Evolutionary conservation across 2,113 vertebrate genomes (phyloP).

Genomic region (Petroica traversi): DNA sequence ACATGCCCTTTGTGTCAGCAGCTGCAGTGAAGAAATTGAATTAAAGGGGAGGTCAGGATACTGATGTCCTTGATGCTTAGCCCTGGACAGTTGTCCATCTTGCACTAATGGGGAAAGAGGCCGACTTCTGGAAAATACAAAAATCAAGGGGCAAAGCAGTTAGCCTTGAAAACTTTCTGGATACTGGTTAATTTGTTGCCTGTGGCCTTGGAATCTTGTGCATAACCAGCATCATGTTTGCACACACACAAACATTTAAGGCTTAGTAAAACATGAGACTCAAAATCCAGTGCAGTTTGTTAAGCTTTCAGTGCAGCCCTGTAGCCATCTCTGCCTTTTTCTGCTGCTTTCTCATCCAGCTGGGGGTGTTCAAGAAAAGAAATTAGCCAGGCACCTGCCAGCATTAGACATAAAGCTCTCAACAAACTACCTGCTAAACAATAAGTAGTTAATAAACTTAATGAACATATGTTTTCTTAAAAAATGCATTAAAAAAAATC

Average conservation of each 20-base stretch:
- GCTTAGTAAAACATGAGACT: background rate
- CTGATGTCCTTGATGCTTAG: background rate
- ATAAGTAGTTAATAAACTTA: background rate
- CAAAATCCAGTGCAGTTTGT: background rate
- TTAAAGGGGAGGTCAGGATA: background rate
- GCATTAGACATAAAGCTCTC: background rate
- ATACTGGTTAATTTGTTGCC: background rate
- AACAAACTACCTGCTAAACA: background rate
- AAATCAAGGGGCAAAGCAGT: background rate
- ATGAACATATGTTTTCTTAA: background rate
- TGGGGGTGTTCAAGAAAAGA: background rate
- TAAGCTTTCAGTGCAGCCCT: background rate
- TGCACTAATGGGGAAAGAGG: background rate
- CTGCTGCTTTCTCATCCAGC: background rate
- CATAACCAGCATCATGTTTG: background rate
- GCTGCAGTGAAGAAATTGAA: slow-evolving; percentile 15
- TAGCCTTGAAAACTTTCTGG: background rate
- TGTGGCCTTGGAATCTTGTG: background rate
- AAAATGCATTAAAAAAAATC: background rate
- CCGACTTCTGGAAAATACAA: background rate
- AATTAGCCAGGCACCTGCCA: background rate
- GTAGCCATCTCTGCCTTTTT: background rate
- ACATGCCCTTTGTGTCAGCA: background rate
- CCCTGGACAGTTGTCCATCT: background rate
- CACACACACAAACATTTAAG: background rate